Conservation (phyloP, 2,113 vertebrate species). For the Kryptolebias marmoratus region DNA sequence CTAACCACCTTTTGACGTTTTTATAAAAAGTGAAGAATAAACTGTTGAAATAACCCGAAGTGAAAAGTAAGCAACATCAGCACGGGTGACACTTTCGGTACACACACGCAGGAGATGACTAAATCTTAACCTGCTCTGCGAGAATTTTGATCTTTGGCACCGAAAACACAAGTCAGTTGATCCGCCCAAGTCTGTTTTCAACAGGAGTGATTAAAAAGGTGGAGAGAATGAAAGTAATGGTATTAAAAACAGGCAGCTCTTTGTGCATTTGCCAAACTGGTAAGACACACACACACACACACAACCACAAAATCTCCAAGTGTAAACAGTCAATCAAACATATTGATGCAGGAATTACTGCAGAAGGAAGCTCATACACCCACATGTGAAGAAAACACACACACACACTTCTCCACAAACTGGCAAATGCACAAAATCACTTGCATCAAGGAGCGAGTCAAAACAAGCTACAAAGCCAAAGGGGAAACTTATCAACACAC, state of each 20-base stretch:
- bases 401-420: slow-evolving; percentile 22
- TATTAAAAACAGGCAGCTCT: slow-evolving; percentile 38
- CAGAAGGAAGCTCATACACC: slow-evolving; percentile 29
- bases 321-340: slow-evolving; percentile 23
- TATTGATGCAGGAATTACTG: slow-evolving; percentile 4
- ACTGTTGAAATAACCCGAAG: not conserved
- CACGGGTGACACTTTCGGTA: not conserved
- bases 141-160: slow-evolving; percentile 33
- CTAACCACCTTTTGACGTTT: not conserved
- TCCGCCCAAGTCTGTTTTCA: slow-evolving; percentile 37
- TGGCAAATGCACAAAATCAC: slow-evolving; percentile 37
- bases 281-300: slow-evolving; percentile 33
- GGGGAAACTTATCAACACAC: slow-evolving; percentile 35
- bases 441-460: slow-evolving; percentile 43
- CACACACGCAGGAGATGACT: not conserved
- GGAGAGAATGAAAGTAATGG: slow-evolving; percentile 36
- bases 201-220: slow-evolving; percentile 45
- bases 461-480: slow-evolving; percentile 62
- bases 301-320: slow-evolving; percentile 22
- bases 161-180: slow-evolving; percentile 4
- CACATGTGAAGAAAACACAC: slow-evolving; percentile 16
- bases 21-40: not conserved
- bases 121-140: slow-evolving; percentile 18
- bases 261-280: slow-evolving; percentile 38
- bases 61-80: slow-evolving; percentile 4